Percentiles rank a stretch among this genome's conserved stretches.
Evolutionary conservation across 92 coral and sea anemone species (phyloP).

Genomic region (Nematostella vectensis): DNA sequence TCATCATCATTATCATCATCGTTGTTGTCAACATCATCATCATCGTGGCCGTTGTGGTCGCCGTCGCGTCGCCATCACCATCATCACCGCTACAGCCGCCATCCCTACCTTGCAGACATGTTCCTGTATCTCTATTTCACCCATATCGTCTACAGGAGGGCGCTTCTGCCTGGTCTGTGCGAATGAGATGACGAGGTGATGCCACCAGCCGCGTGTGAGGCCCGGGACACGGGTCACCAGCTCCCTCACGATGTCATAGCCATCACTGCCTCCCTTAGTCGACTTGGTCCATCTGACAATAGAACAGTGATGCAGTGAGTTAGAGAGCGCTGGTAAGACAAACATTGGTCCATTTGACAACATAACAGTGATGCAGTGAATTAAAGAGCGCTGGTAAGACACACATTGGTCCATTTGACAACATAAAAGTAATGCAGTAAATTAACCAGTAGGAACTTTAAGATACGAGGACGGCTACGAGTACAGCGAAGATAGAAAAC

Average conservation of each 20-base stretch:
- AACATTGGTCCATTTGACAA: not conserved
- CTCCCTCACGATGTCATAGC: constrained; percentile 41
- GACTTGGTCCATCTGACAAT: constrained; percentile 73
- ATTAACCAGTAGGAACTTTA: too few relatives aligned
- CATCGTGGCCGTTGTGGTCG: too few relatives aligned
- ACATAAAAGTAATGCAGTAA: too few relatives aligned
- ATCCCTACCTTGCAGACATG: constrained; percentile 21
- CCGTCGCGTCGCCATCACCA: too few relatives aligned
- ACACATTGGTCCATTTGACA: too few relatives aligned
- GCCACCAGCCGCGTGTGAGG: constrained; percentile 80
- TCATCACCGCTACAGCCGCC: not conserved
- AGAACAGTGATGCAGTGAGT: not conserved
- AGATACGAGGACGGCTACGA: too few relatives aligned
- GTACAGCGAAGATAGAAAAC: too few relatives aligned
- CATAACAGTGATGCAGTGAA: not conserved
- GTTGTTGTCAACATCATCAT: too few relatives aligned
- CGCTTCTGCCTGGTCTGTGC: constrained; percentile 27
- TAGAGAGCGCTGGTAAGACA: not conserved
- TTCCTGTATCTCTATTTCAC: not conserved
- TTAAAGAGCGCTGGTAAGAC: not conserved
- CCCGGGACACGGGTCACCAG: constrained; percentile 44
- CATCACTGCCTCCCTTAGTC: constrained; percentile 45
- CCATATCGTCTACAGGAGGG: not conserved
- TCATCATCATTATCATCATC: too few relatives aligned
- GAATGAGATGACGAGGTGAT: constrained; percentile 78